Base-by-base conservation (phyloP, 2,797 vertebrate species). In the Vespertilio murinus region DNA sequence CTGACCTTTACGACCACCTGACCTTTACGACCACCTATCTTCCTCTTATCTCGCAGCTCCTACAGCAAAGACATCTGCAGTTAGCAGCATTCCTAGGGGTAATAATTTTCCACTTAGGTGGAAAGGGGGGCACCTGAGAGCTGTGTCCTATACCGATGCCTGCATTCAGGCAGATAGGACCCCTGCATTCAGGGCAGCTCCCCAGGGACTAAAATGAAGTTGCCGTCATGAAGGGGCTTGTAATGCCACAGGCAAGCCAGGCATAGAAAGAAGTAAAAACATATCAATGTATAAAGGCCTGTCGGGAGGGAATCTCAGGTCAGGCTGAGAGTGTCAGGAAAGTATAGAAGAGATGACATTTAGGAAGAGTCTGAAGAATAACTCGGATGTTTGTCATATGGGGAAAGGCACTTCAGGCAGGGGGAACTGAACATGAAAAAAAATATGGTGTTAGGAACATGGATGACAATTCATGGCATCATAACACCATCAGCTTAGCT, bases 201-300 rank as follows among this genome's bases (percentile, higher is more conserved):
- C n/a, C n/a, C n/a, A n/a, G n/a, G n/a, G n/a, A n/a, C n/a, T 77
- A 42, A 92, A 92, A 78, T 30, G 64, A 93, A 74, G 14, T 38
- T 1, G 0, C 12, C 40, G 12, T 45, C 6, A 2, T n/a, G 35
- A 88, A 92, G 69, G 16, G 6, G 3, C 23, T 64, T 92, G 33
- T 40, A 65, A 61, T 64, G 47, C 52, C 75, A 52, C 6, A 70
- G 56, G 16, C 35, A 78, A 78, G 38, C 11, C n/a, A 83, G 20
- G 67, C 18, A 30, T 85, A 88, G 2, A 84, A 77, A 89, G 14
- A 71, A 9, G 8, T 69, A 93, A n/a, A n/a, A n/a, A 61, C 2
- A 7, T 61, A 69, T 18, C 35, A 71, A 12, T 75, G 17, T 71
- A 20, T 56, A 69, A 82, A 85, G 49, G 6, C 52, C 54, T 20